Evolutionary conservation across 1,140 invertebrate species (phyloP).

Genomic region (Diuraphis noxia): DNA sequence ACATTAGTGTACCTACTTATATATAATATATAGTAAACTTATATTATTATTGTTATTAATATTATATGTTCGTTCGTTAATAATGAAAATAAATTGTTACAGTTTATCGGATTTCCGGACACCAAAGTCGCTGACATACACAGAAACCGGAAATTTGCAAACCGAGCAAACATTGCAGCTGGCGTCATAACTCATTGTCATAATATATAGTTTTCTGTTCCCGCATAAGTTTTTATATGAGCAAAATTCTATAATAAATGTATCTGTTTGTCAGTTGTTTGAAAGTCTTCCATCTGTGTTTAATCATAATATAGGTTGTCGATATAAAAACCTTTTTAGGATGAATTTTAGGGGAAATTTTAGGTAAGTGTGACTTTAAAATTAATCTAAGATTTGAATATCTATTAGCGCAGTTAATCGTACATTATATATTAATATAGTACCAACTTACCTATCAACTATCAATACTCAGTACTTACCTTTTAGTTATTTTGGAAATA

Average conservation of each 20-base stretch:
- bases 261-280: background rate
- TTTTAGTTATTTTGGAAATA: background rate
- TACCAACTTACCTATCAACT: no score
- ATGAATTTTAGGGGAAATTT: no score
- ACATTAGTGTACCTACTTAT: no score
- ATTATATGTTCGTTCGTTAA: background rate
- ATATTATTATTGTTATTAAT: background rate
- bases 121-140: background rate
- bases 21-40: no score
- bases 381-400: background rate
- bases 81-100: background rate
- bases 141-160: background rate
- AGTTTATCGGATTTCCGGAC: constrained; percentile 5
- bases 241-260: background rate
- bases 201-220: background rate
- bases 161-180: background rate
- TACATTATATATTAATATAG: background rate
- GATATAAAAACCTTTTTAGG: no score
- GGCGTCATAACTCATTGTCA: background rate
- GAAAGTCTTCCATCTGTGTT: background rate
- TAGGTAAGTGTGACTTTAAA: background rate
- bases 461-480: no score
- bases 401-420: no score
- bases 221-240: background rate
- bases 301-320: background rate